phyloP scores from a whole-genome alignment of 2,888 invertebrate species.

The Clitarchus hookeri region DNA sequence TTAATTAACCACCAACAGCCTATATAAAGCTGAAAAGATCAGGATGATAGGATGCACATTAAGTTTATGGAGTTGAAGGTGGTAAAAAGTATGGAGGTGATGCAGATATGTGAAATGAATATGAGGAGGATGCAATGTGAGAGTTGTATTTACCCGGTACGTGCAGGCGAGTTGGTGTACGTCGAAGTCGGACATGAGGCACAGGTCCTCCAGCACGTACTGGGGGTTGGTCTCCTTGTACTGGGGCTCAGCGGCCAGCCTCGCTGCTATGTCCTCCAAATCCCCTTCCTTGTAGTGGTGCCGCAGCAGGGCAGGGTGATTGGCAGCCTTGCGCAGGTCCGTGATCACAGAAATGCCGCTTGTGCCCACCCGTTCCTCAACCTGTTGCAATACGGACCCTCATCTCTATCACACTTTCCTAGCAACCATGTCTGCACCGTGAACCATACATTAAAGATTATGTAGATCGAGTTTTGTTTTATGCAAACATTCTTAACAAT shows the following conservation, averaged over 20 bases:
- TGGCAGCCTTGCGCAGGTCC: constrained; percentile 90
- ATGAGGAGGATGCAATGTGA: too few relatives aligned
- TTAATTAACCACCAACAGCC: too few relatives aligned
- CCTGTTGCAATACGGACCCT: constrained; percentile 39
- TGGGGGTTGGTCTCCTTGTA: constrained; percentile 79
- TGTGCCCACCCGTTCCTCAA: constrained; percentile 17
- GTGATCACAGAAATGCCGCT: constrained; percentile 84
- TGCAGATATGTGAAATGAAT: too few relatives aligned
- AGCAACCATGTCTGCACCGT: not conserved
- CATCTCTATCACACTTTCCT: not conserved
- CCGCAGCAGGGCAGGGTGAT: constrained; percentile 87
- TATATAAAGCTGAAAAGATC: too few relatives aligned
- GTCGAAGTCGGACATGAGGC: constrained; percentile 90
- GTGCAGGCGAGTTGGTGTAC: constrained; percentile 76
- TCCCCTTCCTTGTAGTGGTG: constrained; percentile 70
- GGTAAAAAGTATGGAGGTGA: too few relatives aligned
- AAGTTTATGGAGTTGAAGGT: too few relatives aligned
- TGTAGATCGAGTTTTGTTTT: too few relatives aligned
- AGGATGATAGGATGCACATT: too few relatives aligned
- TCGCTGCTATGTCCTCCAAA: constrained; percentile 68
- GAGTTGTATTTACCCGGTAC: constrained; percentile 60
- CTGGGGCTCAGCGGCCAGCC: constrained; percentile 66
- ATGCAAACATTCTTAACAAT: too few relatives aligned
- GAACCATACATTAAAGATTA: too few relatives aligned
- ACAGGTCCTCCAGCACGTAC: constrained; percentile 84